These are phyloP conservation scores for Gerris buenoi DNA, from an alignment of 1,140 invertebrate species.

Conservation along the genomic window DNA sequence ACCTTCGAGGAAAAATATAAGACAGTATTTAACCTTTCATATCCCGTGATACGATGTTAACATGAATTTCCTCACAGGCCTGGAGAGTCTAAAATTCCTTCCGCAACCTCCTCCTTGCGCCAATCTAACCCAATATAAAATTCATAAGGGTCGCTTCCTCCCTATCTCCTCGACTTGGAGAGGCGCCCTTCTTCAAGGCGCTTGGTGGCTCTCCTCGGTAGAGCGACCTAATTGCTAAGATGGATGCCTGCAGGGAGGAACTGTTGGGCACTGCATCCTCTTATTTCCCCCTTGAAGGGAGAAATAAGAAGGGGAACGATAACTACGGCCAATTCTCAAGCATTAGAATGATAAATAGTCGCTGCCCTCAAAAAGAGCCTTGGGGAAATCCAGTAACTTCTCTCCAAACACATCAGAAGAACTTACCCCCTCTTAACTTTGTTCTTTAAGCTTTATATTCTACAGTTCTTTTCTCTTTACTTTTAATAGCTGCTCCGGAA, in stretches of 20 bases:
- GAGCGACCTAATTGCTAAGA: not conserved
- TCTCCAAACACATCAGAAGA: no score
- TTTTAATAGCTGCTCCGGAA: no score
- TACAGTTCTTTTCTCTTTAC: no score
- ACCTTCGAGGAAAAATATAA: no score
- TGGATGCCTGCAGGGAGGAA: not conserved
- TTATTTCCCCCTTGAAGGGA: not conserved
- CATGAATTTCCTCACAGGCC: no score
- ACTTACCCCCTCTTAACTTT: no score
- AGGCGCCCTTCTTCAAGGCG: not conserved
- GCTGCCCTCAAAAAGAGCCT: not conserved
- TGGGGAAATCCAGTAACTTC: not conserved
- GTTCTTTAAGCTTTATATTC: no score
- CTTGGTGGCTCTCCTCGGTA: not conserved
- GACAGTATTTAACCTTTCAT: no score
- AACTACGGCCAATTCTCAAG: not conserved
- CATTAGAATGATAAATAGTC: not conserved
- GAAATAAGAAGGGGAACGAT: no score
- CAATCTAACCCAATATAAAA: not conserved
- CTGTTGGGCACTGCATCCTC: not conserved
- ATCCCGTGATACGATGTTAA: no score
- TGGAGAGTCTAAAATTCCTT: no score
- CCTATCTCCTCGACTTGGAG: not conserved
- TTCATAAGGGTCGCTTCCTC: not conserved
- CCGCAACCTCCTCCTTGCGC: no score